These are phyloP conservation scores for Scomber scombrus DNA, from an alignment of 2,113 vertebrate genomes.

Conservation along the genomic window DNA sequence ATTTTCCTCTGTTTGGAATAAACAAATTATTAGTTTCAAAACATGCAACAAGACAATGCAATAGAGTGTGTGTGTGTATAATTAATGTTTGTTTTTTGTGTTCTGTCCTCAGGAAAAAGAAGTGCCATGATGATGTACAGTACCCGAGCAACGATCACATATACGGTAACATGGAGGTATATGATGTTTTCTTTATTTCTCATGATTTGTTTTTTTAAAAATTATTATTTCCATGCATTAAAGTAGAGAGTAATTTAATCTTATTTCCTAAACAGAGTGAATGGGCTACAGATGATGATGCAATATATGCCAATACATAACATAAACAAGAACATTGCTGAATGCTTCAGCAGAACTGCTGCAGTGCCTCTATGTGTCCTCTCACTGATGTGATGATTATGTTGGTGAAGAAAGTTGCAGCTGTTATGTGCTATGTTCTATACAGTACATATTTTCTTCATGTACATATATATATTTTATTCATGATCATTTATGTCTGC, in stretches of 20 bases:
- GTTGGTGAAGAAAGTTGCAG: background rate
- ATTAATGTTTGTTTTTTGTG: background rate
- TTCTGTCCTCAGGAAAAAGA: constrained; percentile 37
- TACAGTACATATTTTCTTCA: too few species aligned
- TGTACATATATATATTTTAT: too few species aligned
- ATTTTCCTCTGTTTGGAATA: background rate
- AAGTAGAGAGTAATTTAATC: background rate
- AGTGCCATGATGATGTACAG: background rate
- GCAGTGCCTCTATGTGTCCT: background rate
- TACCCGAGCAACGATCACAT: background rate
- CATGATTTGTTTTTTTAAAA: background rate
- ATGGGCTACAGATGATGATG: constrained; percentile 21
- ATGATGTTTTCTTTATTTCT: background rate
- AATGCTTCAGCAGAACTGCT: background rate
- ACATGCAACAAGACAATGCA: too few species aligned
- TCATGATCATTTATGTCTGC: background rate
- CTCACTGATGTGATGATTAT: background rate
- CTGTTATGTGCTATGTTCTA: background rate
- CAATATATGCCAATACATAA: constrained; percentile 68
- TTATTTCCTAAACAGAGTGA: constrained; percentile 38
- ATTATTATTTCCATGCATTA: background rate
- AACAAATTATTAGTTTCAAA: background rate
- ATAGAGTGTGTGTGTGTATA: background rate
- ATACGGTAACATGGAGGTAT: constrained; percentile 63
- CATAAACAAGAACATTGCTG: background rate